A percentile compares a stretch with the other conserved stretches of the same genome.
These are phyloP conservation scores for Lottia gigantea DNA, from an alignment of 2,888 invertebrate species.

Conservation along the genomic window DNA sequence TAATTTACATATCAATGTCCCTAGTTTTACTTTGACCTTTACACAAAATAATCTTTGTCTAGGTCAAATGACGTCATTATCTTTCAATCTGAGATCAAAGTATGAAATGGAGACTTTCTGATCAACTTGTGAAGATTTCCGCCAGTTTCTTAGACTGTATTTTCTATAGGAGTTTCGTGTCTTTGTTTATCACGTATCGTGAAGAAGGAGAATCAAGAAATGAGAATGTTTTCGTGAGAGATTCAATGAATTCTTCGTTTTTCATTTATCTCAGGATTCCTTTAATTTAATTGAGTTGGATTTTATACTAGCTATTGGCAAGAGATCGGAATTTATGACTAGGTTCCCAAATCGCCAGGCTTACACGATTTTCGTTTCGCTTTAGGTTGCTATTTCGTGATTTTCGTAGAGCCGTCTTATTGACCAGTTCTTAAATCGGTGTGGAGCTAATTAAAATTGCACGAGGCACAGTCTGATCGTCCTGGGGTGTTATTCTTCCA, in stretches of 20 bases:
- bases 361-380: conserved; percentile 8
- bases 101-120: too few species aligned
- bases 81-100: too few species aligned
- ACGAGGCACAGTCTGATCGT: neutral
- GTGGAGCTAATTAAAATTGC: conserved; percentile 6
- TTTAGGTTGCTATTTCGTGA: neutral
- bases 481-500: neutral
- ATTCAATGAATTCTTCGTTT: neutral
- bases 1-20: too few species aligned
- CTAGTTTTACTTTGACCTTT: too few species aligned
- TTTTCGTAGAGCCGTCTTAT: neutral
- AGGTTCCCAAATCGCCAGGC: neutral
- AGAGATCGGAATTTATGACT: neutral
- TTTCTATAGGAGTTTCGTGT: too few species aligned
- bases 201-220: too few species aligned
- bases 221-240: neutral
- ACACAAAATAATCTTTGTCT: too few species aligned
- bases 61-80: too few species aligned
- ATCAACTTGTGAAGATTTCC: too few species aligned
- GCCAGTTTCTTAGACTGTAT: too few species aligned
- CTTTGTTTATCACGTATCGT: too few species aligned
- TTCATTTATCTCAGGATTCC: neutral
- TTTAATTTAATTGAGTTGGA: conserved; percentile 6
- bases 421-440: neutral
- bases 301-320: neutral